These are phyloP conservation scores for Caenorhabditis briggsae DNA, from an alignment of 1,140 invertebrate species.

Conservation along the genomic window DNA sequence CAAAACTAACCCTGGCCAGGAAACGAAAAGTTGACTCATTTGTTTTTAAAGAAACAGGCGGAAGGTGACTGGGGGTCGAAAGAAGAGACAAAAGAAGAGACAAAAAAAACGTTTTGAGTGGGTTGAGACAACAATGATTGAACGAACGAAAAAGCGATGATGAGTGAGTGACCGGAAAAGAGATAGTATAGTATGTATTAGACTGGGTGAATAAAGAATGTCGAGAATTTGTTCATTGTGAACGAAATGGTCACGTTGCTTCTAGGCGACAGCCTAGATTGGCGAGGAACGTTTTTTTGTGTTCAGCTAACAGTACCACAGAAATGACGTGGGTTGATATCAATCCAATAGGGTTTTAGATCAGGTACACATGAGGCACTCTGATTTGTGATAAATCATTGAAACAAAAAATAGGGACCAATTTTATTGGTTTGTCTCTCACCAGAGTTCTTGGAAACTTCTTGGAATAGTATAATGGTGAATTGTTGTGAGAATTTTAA, in stretches of 20 bases:
- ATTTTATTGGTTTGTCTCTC: too few relatives aligned
- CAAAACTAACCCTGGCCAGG: neutral
- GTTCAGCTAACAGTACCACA: conserved; percentile 9
- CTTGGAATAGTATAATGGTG: too few relatives aligned
- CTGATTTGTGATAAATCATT: neutral
- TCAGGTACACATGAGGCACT: neutral
- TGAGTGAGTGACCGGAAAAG: conserved; percentile 35
- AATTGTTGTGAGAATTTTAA: too few relatives aligned
- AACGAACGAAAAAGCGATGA: conserved; percentile 5
- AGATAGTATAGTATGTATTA: conserved; percentile 6
- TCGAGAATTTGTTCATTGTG: neutral
- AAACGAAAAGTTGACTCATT: neutral
- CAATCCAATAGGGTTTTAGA: neutral
- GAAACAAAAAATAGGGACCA: neutral
- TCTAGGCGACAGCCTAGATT: neutral
- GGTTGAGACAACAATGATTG: conserved; percentile 48
- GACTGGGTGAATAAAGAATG: conserved; percentile 9
- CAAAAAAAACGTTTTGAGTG: neutral
- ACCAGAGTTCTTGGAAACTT: too few relatives aligned
- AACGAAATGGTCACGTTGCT: neutral
- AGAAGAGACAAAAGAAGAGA: neutral
- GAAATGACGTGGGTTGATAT: neutral
- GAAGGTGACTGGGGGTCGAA: neutral
- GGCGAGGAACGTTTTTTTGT: conserved; percentile 3
- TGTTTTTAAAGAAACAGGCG: neutral